Evolutionary conservation across 2,113 vertebrate species (phyloP).

Genomic region (Cranoglanis bouderius): DNA sequence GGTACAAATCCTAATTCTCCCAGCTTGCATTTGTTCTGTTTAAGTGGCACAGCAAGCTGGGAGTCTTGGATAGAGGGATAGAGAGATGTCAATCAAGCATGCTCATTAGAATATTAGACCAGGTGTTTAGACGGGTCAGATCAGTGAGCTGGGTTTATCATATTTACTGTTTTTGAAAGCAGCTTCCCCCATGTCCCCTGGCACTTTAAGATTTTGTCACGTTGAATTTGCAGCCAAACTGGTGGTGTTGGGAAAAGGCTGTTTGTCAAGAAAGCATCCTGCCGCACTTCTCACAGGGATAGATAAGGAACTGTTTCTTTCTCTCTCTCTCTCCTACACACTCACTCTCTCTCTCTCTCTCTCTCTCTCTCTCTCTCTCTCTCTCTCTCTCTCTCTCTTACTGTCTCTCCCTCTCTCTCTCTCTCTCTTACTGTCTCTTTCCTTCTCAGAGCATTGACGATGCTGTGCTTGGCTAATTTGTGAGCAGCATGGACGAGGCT

Average conservation of each 20-base stretch:
- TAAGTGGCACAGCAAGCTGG: not conserved
- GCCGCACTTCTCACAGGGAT: conserved; percentile 1
- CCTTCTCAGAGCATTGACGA: conserved; percentile 55
- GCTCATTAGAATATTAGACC: not conserved
- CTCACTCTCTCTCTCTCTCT: not conserved
- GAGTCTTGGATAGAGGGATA: not conserved
- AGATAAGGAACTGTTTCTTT: conserved; percentile 7
- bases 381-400: not conserved
- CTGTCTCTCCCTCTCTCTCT: not conserved
- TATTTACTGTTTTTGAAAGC: not conserved
- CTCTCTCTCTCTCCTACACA: not conserved
- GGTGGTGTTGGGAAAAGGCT: conserved; percentile 1
- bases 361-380: not conserved
- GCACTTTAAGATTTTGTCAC: conserved; percentile 9
- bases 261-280: conserved; percentile 17
- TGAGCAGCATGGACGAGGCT: conserved; percentile 76
- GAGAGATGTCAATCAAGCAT: not conserved
- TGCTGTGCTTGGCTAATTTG: conserved; percentile 56
- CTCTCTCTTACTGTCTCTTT: conserved; percentile 27
- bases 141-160: not conserved
- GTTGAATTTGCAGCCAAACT: not conserved
- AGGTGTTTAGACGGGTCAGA: not conserved
- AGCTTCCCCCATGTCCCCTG: not conserved
- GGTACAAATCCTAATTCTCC: not conserved
- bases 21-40: not conserved